phyloP scores from a whole-genome alignment of 2,113 vertebrate species.

The Neomonachus schauinslandi region DNA sequence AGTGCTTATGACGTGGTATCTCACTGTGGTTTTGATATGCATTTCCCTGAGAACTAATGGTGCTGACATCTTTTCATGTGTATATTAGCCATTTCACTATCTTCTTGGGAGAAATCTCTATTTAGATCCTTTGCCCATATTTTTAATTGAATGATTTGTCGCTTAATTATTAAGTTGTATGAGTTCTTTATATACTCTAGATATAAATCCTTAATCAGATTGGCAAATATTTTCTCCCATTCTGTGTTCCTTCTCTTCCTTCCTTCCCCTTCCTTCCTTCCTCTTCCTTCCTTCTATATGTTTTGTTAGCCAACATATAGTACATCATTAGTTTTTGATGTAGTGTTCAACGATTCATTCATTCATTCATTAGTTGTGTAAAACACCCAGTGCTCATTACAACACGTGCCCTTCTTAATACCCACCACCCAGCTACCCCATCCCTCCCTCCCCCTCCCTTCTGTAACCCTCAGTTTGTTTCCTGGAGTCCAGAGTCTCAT shows the following conservation, averaged over 20 bases:
- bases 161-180: not conserved
- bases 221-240: not conserved
- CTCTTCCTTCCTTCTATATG: too few relatives aligned
- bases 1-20: not conserved
- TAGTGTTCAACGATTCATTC: too few relatives aligned
- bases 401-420: too few relatives aligned
- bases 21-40: not conserved
- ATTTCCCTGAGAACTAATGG: not conserved
- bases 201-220: not conserved
- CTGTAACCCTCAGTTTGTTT: too few relatives aligned
- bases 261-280: too few relatives aligned
- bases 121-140: not conserved
- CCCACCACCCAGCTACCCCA: too few relatives aligned
- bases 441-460: too few relatives aligned
- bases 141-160: conserved; percentile 15
- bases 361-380: too few relatives aligned
- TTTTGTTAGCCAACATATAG: too few relatives aligned
- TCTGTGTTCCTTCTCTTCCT: not conserved
- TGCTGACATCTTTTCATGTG: not conserved
- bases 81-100: not conserved
- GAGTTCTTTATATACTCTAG: not conserved
- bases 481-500: too few relatives aligned
- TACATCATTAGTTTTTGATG: too few relatives aligned
- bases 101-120: not conserved
- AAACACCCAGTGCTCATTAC: too few relatives aligned